Conservation (phyloP, 2,113 vertebrate species). For the Protobothrops flavoviridis region DNA sequence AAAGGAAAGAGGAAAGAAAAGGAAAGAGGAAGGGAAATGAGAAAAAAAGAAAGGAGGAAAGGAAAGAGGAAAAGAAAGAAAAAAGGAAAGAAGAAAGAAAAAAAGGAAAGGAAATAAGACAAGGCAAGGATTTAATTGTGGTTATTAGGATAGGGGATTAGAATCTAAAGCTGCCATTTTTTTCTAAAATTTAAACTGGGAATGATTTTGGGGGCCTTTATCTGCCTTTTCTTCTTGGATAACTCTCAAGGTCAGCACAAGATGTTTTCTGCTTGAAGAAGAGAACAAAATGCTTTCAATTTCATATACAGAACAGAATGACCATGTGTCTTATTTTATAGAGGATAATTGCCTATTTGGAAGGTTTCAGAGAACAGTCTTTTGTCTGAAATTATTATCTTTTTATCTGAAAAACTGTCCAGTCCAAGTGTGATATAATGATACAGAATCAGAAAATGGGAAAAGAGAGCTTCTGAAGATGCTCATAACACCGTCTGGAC, state of each 20-base stretch:
- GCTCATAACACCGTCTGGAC: not conserved
- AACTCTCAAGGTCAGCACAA: not conserved
- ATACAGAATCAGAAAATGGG: not conserved
- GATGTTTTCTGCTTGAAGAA: not conserved
- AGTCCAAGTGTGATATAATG: not conserved
- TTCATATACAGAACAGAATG: not conserved
- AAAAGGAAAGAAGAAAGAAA: not conserved
- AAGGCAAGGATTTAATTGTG: not conserved
- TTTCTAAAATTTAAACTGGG: not conserved
- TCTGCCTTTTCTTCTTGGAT: not conserved
- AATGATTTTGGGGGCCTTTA: not conserved
- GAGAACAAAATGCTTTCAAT: not conserved
- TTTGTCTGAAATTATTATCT: not conserved
- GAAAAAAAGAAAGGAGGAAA: not conserved
- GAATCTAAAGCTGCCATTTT: not conserved
- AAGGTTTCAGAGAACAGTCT: not conserved
- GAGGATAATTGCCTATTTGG: not conserved
- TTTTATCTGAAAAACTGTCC: not conserved
- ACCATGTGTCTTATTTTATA: not conserved
- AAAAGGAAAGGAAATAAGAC: not conserved
- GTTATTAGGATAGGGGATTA: not conserved
- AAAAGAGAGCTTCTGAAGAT: not conserved
- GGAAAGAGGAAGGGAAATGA: not conserved
- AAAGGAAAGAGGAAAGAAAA: not conserved
- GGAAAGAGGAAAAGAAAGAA: not conserved